phyloP scores from a whole-genome alignment of 2,797 vertebrate species.

The Gymnopithys bicolor region DNA sequence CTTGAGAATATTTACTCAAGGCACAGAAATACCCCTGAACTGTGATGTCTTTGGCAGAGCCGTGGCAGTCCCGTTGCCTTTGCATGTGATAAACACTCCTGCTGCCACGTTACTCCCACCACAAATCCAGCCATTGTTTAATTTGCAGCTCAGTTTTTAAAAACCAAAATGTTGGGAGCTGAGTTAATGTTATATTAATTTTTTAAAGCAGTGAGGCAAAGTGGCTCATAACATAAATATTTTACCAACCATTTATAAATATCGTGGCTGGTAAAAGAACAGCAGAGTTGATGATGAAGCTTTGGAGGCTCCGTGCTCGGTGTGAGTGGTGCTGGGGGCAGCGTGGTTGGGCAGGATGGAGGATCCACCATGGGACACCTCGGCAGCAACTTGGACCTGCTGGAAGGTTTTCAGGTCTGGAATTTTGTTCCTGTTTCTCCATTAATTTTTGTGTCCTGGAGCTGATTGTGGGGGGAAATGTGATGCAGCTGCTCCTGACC shows the following conservation, averaged over 20 bases:
- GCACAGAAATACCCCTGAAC: constrained; percentile 46
- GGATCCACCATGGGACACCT: neutral
- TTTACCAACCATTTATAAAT: constrained; percentile 71
- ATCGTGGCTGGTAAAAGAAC: constrained; percentile 29
- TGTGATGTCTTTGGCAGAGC: constrained; percentile 63
- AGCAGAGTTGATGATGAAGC: neutral
- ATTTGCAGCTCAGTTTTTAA: constrained; percentile 55
- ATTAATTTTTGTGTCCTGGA: neutral
- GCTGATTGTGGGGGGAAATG: neutral
- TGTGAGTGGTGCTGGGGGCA: accelerated
- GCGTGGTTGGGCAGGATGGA: neutral
- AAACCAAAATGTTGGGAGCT: constrained; percentile 26
- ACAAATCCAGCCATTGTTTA: constrained; percentile 62
- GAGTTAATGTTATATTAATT: constrained; percentile 64
- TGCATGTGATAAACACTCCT: constrained; percentile 54
- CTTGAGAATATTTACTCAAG: constrained; percentile 50
- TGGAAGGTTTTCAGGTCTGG: neutral
- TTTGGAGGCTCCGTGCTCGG: neutral
- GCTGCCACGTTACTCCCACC: constrained; percentile 21
- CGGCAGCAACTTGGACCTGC: accelerated
- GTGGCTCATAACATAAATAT: constrained; percentile 65
- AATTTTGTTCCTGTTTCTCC: neutral
- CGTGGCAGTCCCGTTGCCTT: constrained; percentile 30
- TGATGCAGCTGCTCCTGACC: neutral
- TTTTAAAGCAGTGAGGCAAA: constrained; percentile 66